These are phyloP conservation scores for Metalampra italica DNA, from an alignment of 2,888 invertebrate genomes.

Conservation along the genomic window DNA sequence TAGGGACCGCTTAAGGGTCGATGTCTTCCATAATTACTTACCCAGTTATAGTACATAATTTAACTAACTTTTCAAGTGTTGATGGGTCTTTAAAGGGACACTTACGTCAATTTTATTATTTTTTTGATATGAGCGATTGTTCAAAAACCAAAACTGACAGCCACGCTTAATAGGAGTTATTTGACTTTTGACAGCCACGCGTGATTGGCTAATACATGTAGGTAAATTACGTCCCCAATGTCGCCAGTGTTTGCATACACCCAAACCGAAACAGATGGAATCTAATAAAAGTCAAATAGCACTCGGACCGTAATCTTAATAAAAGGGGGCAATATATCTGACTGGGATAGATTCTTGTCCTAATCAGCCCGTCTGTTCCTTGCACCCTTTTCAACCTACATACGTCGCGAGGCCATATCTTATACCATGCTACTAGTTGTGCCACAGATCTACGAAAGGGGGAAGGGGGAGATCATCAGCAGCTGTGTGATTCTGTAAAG, in stretches of 20 bases:
- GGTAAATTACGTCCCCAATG: no score
- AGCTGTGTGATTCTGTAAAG: neutral
- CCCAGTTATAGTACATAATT: no score
- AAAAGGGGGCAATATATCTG: constrained; percentile 1
- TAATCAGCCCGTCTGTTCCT: neutral
- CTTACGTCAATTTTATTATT: no score
- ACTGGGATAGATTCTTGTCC: constrained; percentile 1
- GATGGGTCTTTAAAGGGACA: no score
- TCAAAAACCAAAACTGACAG: no score
- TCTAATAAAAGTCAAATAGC: constrained; percentile 2
- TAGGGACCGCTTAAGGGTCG: no score
- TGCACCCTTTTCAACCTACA: constrained; percentile 1
- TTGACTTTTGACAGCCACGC: no score
- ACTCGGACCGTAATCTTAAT: constrained; percentile 2
- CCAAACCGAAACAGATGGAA: neutral
- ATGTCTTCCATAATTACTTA: no score
- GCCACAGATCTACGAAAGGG: neutral
- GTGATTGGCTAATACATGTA: no score
- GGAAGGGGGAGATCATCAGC: neutral
- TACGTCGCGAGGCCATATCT: neutral
- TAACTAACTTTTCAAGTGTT: no score
- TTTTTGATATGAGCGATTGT: no score
- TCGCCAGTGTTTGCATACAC: constrained; percentile 2
- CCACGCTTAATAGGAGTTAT: no score
- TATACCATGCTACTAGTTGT: neutral